Base-by-base conservation (phyloP, 37 sponge, comb jelly and placozoan genomes). In the Beroe forskalii region DNA sequence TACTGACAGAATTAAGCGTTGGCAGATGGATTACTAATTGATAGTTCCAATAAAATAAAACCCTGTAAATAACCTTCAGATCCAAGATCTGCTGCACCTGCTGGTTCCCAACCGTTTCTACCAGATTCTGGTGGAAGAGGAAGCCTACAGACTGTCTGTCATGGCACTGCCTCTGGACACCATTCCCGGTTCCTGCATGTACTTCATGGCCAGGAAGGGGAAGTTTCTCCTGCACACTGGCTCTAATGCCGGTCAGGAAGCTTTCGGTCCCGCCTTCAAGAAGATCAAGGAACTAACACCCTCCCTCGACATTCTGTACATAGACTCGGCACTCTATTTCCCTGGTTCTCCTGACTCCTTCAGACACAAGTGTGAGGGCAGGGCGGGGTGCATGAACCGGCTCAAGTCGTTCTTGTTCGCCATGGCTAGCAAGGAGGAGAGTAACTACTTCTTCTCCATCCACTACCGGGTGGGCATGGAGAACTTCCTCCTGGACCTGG, bases 121-220 rank as follows among this genome's bases (percentile, higher is more conserved):
- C 40, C 86, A 80, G 55, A 44, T 80, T 28, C 44, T 44, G 19
- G 55, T 44, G 20, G 86, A 80, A 24, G 86, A 80, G 2, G 4
- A 24, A 0, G 55, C 12, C 0, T 43, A 80, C 55, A 40, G 86
- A 42, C 31, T 80, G 1, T 41, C 86, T 1, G 86, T 80, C 20
- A 80, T 80, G n/a, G 86, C 86, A 3, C 25, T 80, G 27, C 86
- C 86, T 43, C 86, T 80, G 0, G 86, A 80, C 31, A 44, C 86
- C 44, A 80, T 80, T 27, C 86, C 86, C 25, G 86, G 86, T 4
- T 80, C 86, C 28, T 80, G 86, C 48, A 80, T 80, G 86, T 80
- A 80, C 55, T 44, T 80, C 23, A 80, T 80, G 55, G 9, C 40
- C 25, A 41, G 27, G 30, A 48, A 80, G 4, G 12, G 28, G 38